Percentiles rank a stretch among this genome's conserved stretches.
Conservation (phyloP, 2,888 invertebrate species). For the Drosophila nr. perissopoda region DNA sequence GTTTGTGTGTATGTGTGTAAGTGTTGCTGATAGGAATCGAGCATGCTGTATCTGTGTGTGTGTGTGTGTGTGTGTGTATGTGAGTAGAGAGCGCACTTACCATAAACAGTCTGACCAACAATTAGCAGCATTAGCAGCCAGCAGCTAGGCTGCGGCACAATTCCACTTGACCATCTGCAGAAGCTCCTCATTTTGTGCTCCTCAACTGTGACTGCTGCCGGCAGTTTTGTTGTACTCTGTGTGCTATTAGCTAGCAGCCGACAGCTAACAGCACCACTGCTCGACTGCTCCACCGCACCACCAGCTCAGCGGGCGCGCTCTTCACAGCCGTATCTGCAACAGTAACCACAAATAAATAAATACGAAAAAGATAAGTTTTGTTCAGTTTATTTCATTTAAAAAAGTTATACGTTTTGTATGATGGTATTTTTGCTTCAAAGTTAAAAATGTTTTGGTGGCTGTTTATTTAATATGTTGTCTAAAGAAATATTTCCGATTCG, state of each 20-base stretch:
- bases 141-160: conserved; percentile 41
- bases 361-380: not conserved
- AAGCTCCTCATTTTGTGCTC: conserved; percentile 40
- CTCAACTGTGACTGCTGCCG: conserved; percentile 13
- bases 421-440: not conserved
- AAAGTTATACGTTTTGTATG: not conserved
- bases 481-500: too few relatives aligned
- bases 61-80: not conserved
- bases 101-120: conserved; percentile 73
- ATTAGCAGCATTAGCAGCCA: conserved; percentile 74
- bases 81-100: conserved; percentile 52
- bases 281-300: conserved; percentile 3
- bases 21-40: conserved; percentile 41
- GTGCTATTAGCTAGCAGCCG: conserved; percentile 20
- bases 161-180: conserved; percentile 39
- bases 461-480: not conserved
- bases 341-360: conserved; percentile 6
- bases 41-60: not conserved
- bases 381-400: not conserved
- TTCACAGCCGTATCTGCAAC: conserved; percentile 24
- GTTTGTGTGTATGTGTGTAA: conserved; percentile 6
- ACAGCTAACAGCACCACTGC: conserved; percentile 20
- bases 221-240: conserved; percentile 22
- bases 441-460: not conserved
- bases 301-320: conserved; percentile 4